phyloP scores from a whole-genome alignment of 2,888 invertebrate species.

The Allacma fusca region DNA sequence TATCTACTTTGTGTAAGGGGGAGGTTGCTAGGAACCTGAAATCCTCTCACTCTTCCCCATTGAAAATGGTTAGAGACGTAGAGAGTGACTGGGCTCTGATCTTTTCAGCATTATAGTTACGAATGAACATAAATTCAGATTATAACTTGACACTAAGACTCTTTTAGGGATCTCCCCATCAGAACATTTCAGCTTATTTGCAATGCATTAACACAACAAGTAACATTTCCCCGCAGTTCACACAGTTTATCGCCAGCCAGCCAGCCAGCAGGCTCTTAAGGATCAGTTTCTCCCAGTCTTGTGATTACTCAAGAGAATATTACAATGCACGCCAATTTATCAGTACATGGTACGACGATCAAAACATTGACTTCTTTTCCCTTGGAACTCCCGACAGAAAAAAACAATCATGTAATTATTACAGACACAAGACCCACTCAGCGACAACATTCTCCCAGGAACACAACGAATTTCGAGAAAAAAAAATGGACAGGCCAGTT shows the following conservation, averaged over 20 bases:
- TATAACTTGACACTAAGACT: slow-evolving; percentile 45
- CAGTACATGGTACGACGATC: neutral
- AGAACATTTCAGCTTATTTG: slow-evolving; percentile 38
- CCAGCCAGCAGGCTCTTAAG: neutral
- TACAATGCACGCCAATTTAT: neutral
- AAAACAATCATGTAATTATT: neutral
- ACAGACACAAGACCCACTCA: no score
- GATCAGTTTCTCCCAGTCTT: neutral
- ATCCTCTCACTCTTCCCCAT: no score
- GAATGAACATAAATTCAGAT: slow-evolving; percentile 48
- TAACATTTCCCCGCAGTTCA: neutral
- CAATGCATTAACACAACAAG: slow-evolving; percentile 35
- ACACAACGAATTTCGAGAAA: no score
- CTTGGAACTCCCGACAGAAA: neutral
- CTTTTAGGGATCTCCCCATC: slow-evolving; percentile 27
- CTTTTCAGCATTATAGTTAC: slow-evolving; percentile 20
- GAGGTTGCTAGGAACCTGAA: no score
- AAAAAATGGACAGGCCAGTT: no score
- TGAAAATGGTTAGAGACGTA: no score
- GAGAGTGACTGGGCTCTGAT: neutral
- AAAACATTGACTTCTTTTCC: neutral
- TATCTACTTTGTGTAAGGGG: no score
- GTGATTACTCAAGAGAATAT: neutral
- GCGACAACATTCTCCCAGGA: no score
- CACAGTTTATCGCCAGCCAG: neutral